A percentile compares a stretch with the other conserved stretches of the same genome.
Conservation (phyloP, 2,797 vertebrate species). For the Chelidonichthys spinosus region DNA sequence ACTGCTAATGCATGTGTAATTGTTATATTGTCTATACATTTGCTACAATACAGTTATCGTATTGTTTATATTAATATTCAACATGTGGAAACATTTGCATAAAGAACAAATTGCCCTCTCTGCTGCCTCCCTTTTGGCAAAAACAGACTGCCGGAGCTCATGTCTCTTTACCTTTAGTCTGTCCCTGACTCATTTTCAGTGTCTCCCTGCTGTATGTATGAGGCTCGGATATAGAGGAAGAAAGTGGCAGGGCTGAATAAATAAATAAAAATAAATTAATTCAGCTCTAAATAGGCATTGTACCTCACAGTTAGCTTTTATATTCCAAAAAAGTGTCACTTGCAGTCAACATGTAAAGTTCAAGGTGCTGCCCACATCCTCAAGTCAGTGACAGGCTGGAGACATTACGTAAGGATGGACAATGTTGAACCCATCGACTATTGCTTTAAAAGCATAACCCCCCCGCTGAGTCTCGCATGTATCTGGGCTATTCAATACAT, state of each 20-base stretch:
- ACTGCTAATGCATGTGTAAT: background rate
- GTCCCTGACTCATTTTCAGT: too few relatives aligned
- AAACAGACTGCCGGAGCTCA: background rate
- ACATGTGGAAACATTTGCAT: background rate
- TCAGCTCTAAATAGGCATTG: background rate
- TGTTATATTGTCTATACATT: too few relatives aligned
- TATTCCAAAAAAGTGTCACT: background rate
- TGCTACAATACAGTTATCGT: too few relatives aligned
- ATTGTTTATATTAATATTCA: background rate
- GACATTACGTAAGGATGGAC: conserved; percentile 15
- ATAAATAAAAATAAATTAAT: too few relatives aligned
- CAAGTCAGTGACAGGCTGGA: conserved; percentile 12
- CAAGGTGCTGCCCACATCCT: background rate
- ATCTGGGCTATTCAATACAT: conserved; percentile 25
- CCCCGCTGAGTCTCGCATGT: background rate
- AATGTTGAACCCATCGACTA: background rate
- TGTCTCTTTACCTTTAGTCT: conserved; percentile 2
- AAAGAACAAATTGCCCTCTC: background rate
- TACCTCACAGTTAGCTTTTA: background rate
- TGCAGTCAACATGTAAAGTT: background rate
- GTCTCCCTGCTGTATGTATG: background rate
- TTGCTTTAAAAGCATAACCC: background rate
- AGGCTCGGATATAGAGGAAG: background rate
- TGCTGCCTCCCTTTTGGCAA: background rate
- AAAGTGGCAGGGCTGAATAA: background rate